Evolutionary conservation across 2,113 vertebrate genomes (phyloP).

Genomic region (Platichthys stellatus): DNA sequence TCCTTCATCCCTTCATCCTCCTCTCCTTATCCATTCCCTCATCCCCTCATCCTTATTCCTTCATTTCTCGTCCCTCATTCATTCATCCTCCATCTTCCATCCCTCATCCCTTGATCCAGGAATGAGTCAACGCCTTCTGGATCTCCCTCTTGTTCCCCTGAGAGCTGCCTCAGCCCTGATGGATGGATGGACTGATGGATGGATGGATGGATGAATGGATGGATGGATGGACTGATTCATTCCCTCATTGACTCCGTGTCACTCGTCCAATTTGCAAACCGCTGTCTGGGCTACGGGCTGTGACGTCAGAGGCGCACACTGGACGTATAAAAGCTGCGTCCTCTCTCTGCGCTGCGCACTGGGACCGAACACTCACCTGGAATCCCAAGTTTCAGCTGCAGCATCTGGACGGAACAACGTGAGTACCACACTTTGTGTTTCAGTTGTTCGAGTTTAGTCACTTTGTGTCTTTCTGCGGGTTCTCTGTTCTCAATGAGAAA

Average conservation of each 20-base stretch:
- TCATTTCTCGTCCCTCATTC: too few relatives aligned
- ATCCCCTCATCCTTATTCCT: too few relatives aligned
- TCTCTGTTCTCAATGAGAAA: too few relatives aligned
- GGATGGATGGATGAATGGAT: not conserved
- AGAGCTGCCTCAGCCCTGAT: too few relatives aligned
- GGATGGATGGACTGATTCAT: slow-evolving; percentile 1
- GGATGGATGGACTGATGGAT: not conserved
- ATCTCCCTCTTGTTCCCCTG: too few relatives aligned
- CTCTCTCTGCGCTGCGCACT: slow-evolving; percentile 59
- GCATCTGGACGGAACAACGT: slow-evolving; percentile 55
- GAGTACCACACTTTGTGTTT: slow-evolving; percentile 27
- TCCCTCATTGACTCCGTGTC: not conserved
- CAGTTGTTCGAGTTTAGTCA: too few relatives aligned
- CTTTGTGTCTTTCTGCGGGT: too few relatives aligned
- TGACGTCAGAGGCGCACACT: slow-evolving; percentile 85
- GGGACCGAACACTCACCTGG: slow-evolving; percentile 39
- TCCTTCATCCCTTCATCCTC: too few relatives aligned
- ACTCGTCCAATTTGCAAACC: slow-evolving; percentile 77
- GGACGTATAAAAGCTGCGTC: slow-evolving; percentile 84
- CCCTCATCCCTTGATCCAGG: too few relatives aligned
- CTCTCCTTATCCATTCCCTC: too few relatives aligned
- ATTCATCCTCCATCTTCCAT: too few relatives aligned
- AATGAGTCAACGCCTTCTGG: too few relatives aligned
- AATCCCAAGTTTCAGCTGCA: slow-evolving; percentile 37
- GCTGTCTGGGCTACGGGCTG: slow-evolving; percentile 37